Conservation (phyloP, 2,888 invertebrate genomes). For the Harpalus rufipes region DNA sequence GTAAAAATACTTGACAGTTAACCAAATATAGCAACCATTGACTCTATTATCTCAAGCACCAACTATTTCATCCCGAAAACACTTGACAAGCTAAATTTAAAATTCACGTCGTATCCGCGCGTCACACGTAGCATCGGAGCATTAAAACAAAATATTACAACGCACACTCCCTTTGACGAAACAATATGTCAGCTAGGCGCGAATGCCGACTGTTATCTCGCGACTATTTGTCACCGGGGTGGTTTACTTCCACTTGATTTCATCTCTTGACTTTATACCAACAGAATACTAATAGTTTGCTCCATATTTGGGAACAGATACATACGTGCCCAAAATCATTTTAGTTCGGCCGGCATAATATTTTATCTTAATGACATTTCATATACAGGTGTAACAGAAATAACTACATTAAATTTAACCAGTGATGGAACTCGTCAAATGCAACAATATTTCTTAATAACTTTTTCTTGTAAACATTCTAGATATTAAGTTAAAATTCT, state of each 20-base stretch:
- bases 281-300: neutral
- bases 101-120: neutral
- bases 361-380: too few relatives aligned
- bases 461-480: too few relatives aligned
- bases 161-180: conserved; percentile 31
- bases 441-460: too few relatives aligned
- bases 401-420: too few relatives aligned
- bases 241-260: neutral
- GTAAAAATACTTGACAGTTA: conserved; percentile 19
- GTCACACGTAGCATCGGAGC: conserved; percentile 8
- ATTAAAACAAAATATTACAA: conserved; percentile 44
- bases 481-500: too few relatives aligned
- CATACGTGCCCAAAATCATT: too few relatives aligned
- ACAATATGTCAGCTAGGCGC: conserved; percentile 45
- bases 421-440: too few relatives aligned
- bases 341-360: too few relatives aligned
- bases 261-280: neutral
- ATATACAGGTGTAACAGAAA: too few relatives aligned
- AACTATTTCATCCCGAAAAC: conserved; percentile 27
- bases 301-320: neutral
- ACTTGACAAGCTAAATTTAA: conserved; percentile 22
- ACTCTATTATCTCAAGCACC: conserved; percentile 19
- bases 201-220: conserved; percentile 25
- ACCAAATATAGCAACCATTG: conserved; percentile 29
- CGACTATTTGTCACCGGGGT: neutral